A percentile compares a stretch with the other conserved stretches of the same genome.
These are phyloP conservation scores for Orientallactaga bullata DNA, from an alignment of 2,113 vertebrate species.

Conservation along the genomic window DNA sequence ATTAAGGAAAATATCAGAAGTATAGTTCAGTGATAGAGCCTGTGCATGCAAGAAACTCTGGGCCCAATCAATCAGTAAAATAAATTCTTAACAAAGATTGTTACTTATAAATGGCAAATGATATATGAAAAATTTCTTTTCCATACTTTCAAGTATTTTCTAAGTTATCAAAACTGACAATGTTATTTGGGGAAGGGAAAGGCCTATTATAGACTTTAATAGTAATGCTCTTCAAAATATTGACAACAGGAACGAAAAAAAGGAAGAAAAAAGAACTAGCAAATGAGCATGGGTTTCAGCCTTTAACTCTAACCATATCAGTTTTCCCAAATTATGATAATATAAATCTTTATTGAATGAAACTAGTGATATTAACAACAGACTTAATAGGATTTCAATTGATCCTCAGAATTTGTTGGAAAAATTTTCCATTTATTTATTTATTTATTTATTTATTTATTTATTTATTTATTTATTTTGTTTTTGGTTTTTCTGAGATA, in stretches of 20 bases:
- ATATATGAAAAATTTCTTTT: constrained; percentile 16
- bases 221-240: constrained; percentile 5
- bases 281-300: background rate
- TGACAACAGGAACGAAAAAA: constrained; percentile 19
- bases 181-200: background rate
- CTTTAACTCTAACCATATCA: background rate
- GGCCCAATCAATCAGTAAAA: background rate
- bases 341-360: background rate
- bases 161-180: constrained; percentile 10
- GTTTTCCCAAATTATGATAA: constrained; percentile 22
- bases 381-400: constrained; percentile 33
- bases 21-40: background rate
- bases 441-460: too few relatives aligned
- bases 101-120: constrained; percentile 26
- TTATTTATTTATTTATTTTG: too few relatives aligned
- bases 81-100: constrained; percentile 24
- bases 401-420: constrained; percentile 44
- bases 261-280: background rate
- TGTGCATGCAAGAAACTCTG: background rate
- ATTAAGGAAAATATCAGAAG: background rate
- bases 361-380: background rate
- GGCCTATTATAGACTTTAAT: constrained; percentile 42
- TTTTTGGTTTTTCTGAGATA: too few relatives aligned
- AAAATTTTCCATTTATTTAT: background rate
- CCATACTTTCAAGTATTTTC: constrained; percentile 44